Evolutionary conservation across 2,888 invertebrate genomes (phyloP).

Genomic region (Melitaea athalia): DNA sequence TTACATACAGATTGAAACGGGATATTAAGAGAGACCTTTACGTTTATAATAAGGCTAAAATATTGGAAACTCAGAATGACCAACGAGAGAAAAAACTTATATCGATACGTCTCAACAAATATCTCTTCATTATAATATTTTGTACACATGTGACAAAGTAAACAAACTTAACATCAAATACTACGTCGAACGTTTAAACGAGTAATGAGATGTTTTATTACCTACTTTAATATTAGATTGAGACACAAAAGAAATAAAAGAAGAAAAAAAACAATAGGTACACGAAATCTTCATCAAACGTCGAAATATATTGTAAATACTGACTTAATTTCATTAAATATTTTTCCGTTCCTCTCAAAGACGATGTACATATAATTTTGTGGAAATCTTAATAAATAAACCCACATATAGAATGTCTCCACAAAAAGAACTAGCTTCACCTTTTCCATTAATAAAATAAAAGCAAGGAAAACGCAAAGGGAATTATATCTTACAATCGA

Average conservation of each 20-base stretch:
- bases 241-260: background rate
- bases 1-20: too few relatives aligned
- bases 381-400: constrained; percentile 7
- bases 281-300: background rate
- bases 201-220: background rate
- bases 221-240: background rate
- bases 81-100: too few relatives aligned
- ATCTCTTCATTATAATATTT: too few relatives aligned
- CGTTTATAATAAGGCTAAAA: too few relatives aligned
- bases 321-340: background rate
- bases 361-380: background rate
- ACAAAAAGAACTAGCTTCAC: constrained; percentile 17
- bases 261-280: background rate
- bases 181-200: too few relatives aligned
- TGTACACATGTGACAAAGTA: too few relatives aligned
- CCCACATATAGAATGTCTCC: constrained; percentile 1
- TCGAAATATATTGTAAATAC: background rate
- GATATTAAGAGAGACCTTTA: too few relatives aligned
- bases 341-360: background rate
- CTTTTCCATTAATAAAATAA: constrained; percentile 36
- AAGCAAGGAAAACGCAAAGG: constrained; percentile 37
- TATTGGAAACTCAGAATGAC: too few relatives aligned
- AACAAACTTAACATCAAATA: too few relatives aligned
- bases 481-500: constrained; percentile 45
- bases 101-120: too few relatives aligned